Conservation (phyloP, 2,113 vertebrate genomes). For the Anoplopoma fimbria region DNA sequence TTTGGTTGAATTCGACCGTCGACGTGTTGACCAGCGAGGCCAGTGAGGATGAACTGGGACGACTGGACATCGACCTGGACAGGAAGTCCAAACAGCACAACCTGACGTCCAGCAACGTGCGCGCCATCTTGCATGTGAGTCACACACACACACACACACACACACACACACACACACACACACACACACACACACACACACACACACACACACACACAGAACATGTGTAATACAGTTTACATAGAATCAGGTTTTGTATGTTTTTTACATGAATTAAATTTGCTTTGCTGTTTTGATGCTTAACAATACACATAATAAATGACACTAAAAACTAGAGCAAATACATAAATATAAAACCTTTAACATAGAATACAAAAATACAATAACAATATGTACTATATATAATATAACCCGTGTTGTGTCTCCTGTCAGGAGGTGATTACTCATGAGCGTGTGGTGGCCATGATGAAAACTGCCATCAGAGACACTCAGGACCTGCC, state of each 20-base stretch:
- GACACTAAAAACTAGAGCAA: no score
- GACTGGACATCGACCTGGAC: conserved; percentile 90
- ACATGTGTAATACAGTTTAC: no score
- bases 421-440: conserved; percentile 90
- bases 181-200: conserved; percentile 21
- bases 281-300: no score
- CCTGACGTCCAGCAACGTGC: conserved; percentile 90
- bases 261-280: no score
- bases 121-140: conserved; percentile 95
- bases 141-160: conserved; percentile 18
- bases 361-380: no score
- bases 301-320: no score
- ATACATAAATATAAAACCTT: no score
- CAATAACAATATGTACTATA: no score
- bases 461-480: conserved; percentile 98
- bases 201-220: not conserved
- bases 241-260: no score
- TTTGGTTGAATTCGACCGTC: not conserved
- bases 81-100: conserved; percentile 93
- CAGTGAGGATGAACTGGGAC: conserved; percentile 87
- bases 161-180: not conserved
- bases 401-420: no score
- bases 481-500: conserved; percentile 92
- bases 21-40: conserved; percentile 48
- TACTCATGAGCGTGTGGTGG: conserved; percentile 95